A percentile compares a stretch with the other conserved stretches of the same genome.
Evolutionary conservation across 1,140 invertebrate species (phyloP).

Genomic region (Stegodyphus mimosarum): DNA sequence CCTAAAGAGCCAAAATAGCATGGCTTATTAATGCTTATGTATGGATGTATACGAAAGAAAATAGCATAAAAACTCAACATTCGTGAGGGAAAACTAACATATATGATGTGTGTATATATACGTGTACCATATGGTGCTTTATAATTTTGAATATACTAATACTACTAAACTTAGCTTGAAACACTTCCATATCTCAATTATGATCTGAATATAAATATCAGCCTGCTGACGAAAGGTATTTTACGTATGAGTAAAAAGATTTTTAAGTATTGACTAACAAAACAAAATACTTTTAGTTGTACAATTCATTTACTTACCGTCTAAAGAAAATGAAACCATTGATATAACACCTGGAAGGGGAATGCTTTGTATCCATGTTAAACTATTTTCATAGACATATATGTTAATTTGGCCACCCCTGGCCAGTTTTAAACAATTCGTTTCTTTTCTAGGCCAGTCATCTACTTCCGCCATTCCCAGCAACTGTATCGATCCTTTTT

Average conservation of each 20-base stretch:
- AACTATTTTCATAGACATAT: neutral
- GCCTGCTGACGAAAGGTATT: neutral
- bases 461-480: constrained; percentile 26
- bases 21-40: too few species aligned
- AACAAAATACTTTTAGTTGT: neutral
- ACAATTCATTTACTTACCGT: constrained; percentile 13
- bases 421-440: neutral
- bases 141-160: neutral
- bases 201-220: neutral
- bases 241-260: neutral
- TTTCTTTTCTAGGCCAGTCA: constrained; percentile 15
- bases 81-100: neutral
- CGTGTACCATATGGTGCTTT: neutral
- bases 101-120: neutral
- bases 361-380: constrained; percentile 39
- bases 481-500: neutral
- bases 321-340: constrained; percentile 14
- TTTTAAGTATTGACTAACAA: neutral
- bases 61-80: too few species aligned
- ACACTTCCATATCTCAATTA: too few species aligned
- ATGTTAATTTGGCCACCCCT: constrained; percentile 44
- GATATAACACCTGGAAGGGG: constrained; percentile 23
- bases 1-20: too few species aligned
- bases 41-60: too few species aligned
- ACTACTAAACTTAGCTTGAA: neutral